Conservation (phyloP, 2,113 vertebrate genomes). For the Ivindomyrus marchei region DNA sequence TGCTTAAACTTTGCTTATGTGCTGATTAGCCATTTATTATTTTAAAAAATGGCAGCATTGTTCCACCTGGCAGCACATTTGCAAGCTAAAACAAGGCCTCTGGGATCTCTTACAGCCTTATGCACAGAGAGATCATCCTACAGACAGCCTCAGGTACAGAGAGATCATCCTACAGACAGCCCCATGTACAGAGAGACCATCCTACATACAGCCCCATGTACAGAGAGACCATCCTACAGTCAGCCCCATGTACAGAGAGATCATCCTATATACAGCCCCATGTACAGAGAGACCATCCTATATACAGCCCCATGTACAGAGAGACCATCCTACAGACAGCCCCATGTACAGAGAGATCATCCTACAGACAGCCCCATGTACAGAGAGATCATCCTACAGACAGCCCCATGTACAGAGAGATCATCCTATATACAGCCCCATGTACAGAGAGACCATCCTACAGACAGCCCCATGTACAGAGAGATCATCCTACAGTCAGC, state of each 20-base stretch:
- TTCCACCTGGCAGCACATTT: neutral
- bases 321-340: neutral
- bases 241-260: neutral
- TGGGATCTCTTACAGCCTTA: neutral
- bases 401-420: no score
- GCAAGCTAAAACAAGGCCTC: neutral
- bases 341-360: neutral
- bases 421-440: no score
- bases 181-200: neutral
- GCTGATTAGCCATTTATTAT: neutral
- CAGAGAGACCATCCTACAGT: neutral
- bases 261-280: neutral
- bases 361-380: neutral
- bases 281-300: no score
- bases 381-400: neutral
- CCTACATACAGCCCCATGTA: neutral
- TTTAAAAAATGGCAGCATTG: neutral
- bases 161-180: neutral
- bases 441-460: neutral
- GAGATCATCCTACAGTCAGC: no score
- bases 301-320: neutral
- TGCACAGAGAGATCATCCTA: neutral
- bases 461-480: neutral
- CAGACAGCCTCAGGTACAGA: neutral
- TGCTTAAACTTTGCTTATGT: neutral